Conservation (phyloP, 2,888 invertebrate genomes). For the Aleiodes testaceus region DNA sequence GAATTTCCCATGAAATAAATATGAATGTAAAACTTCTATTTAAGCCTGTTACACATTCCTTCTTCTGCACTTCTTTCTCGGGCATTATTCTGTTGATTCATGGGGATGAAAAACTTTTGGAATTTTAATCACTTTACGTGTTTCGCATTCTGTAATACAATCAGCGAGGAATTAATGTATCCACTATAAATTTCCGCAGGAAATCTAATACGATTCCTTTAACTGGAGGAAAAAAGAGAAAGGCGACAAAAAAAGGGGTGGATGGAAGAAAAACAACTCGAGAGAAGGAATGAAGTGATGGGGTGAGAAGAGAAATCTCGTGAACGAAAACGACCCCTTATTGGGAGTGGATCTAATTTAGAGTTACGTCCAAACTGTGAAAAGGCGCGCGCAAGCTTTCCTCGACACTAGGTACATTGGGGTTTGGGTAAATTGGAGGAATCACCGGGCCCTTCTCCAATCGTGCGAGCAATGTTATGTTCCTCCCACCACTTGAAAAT, state of each 20-base stretch:
- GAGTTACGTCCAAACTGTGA: conserved; percentile 55
- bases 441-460: conserved; percentile 48
- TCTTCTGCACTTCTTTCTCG: background rate
- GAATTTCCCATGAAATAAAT: conserved; percentile 12
- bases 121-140: conserved; percentile 37
- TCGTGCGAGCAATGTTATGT: conserved; percentile 18
- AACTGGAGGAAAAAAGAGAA: conserved; percentile 30
- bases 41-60: background rate
- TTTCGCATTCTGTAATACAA: conserved; percentile 27
- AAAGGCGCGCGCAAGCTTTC: conserved; percentile 40
- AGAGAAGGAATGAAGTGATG: background rate
- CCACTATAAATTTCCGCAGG: conserved; percentile 33
- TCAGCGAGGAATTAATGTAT: conserved; percentile 11
- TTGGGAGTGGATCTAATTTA: conserved; percentile 58
- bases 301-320: conserved; percentile 37
- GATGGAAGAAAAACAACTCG: background rate
- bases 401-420: conserved; percentile 44
- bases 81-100: conserved; percentile 9
- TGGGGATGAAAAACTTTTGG: conserved; percentile 4
- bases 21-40: background rate
- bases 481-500: conserved; percentile 39
- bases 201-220: conserved; percentile 29
- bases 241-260: conserved; percentile 30
- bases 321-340: conserved; percentile 51
- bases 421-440: conserved; percentile 55